Conservation (phyloP, 2,113 vertebrate species). For the Pipra filicauda region DNA sequence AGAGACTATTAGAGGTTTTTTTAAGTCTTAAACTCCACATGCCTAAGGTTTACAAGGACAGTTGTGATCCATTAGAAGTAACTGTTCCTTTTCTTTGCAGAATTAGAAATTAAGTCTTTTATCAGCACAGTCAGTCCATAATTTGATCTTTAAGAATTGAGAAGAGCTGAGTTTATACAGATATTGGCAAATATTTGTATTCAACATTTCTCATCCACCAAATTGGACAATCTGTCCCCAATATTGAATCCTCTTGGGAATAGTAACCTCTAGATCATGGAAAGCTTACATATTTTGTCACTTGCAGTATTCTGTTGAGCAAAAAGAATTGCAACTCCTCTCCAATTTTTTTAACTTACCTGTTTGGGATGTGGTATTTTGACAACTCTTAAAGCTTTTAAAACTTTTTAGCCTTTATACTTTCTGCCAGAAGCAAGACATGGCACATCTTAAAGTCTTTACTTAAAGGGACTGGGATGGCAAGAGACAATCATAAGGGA, state of each 20-base stretch:
- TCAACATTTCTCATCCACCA: neutral
- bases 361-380: neutral
- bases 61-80: neutral
- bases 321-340: neutral
- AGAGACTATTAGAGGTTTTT: fast-evolving
- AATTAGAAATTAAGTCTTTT: neutral
- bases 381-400: neutral
- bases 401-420: neutral
- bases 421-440: neutral
- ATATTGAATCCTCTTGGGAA: neutral
- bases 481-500: neutral
- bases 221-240: neutral
- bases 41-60: neutral
- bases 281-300: neutral
- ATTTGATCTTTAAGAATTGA: neutral
- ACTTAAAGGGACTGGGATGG: neutral
- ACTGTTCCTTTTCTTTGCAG: neutral
- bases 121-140: neutral
- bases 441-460: neutral
- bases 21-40: neutral
- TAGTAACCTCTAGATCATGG: neutral
- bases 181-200: neutral
- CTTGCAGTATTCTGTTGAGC: neutral
- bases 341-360: neutral
- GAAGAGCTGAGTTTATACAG: neutral